These are phyloP conservation scores for Tanypteryx hageni DNA, from an alignment of 2,888 invertebrate genomes.

Conservation along the genomic window DNA sequence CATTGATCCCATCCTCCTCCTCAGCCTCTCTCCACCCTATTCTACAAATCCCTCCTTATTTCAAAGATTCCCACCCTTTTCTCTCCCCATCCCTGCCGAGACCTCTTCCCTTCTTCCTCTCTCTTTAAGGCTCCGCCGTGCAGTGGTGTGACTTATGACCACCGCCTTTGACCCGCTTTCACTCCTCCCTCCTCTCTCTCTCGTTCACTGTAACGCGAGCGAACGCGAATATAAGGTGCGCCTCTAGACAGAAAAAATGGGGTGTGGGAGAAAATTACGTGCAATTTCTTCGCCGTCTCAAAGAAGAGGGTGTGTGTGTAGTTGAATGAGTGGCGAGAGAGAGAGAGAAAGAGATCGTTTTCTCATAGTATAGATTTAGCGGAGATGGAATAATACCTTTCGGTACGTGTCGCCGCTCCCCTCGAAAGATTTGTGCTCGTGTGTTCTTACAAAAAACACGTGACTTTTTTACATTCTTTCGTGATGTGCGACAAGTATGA, in stretches of 20 bases:
- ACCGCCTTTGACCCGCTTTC: slow-evolving; percentile 64
- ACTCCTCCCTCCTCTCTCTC: slow-evolving; percentile 25
- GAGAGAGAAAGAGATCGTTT: slow-evolving; percentile 15
- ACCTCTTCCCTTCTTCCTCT: not conserved
- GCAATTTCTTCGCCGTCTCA: not conserved
- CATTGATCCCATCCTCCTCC: slow-evolving; percentile 23
- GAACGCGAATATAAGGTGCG: not conserved
- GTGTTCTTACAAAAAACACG: too few species aligned
- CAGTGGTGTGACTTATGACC: slow-evolving; percentile 57
- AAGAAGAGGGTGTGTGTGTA: not conserved
- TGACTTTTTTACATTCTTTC: not conserved
- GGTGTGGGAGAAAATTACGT: slow-evolving; percentile 4
- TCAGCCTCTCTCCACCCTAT: not conserved
- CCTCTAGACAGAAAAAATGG: not conserved
- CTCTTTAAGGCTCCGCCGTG: slow-evolving; percentile 31
- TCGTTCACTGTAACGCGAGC: not conserved
- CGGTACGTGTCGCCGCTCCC: not conserved
- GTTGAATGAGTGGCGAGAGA: not conserved
- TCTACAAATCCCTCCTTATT: not conserved
- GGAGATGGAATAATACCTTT: slow-evolving; percentile 6
- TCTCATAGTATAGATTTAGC: slow-evolving; percentile 1
- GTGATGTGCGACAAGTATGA: not conserved
- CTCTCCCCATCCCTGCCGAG: not conserved
- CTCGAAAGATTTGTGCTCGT: not conserved
- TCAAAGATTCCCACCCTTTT: not conserved